phyloP scores from a whole-genome alignment of 2,888 invertebrate species.

The Salpingus planirostris region DNA sequence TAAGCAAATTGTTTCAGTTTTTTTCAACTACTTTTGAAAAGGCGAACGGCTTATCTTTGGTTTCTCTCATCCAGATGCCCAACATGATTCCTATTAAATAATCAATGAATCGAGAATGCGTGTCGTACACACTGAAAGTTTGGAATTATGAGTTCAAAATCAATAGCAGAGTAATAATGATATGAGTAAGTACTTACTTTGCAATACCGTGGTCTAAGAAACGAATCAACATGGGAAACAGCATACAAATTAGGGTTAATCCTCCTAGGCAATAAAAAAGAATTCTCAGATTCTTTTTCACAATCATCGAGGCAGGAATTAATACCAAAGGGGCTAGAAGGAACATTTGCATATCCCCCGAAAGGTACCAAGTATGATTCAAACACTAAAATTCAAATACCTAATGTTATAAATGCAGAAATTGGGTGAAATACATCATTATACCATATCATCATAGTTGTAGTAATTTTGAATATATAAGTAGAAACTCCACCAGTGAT shows the following conservation, averaged over 20 bases:
- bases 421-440: no score
- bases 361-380: conserved; percentile 35
- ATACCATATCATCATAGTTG: conserved; percentile 21
- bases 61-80: conserved; percentile 6
- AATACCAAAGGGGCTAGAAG: conserved; percentile 31
- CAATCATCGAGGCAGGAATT: conserved; percentile 23
- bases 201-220: conserved; percentile 7
- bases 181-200: conserved; percentile 3
- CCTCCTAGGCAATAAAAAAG: background rate
- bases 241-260: conserved; percentile 4
- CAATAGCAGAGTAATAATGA: conserved; percentile 1
- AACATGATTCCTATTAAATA: conserved; percentile 9
- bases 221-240: conserved; percentile 6
- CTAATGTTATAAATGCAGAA: no score
- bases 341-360: conserved; percentile 37
- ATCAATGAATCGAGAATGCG: conserved; percentile 8
- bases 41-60: conserved; percentile 5
- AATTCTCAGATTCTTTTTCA: conserved; percentile 18
- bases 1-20: background rate
- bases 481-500: conserved; percentile 38
- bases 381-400: conserved; percentile 29
- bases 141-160: background rate
- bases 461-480: conserved; percentile 40
- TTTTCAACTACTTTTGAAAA: conserved; percentile 6
- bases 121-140: conserved; percentile 11